These are phyloP conservation scores for Yponomeuta plumbellus DNA, from an alignment of 2,888 invertebrate species.

Conservation along the genomic window DNA sequence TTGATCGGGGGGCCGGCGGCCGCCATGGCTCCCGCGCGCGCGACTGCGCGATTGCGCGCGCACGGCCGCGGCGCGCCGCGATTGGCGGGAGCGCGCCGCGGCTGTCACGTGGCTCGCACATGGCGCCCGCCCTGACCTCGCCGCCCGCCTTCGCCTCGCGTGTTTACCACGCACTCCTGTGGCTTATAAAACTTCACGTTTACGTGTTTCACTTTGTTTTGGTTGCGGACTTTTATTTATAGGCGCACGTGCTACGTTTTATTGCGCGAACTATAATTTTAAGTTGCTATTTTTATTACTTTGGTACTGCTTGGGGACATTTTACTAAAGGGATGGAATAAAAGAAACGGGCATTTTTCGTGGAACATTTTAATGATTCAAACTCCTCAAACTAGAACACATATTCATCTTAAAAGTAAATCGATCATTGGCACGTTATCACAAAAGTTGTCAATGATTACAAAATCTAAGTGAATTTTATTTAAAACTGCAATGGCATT, in stretches of 20 bases:
- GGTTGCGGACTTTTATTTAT: slow-evolving; percentile 34
- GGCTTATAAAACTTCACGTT: slow-evolving; percentile 55
- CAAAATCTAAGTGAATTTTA: slow-evolving; percentile 12
- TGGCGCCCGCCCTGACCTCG: slow-evolving; percentile 29
- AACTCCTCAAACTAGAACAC: slow-evolving; percentile 23
- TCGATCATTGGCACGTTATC: slow-evolving; percentile 77
- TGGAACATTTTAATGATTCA: slow-evolving; percentile 25
- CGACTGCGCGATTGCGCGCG: slow-evolving; percentile 75
- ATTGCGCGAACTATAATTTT: slow-evolving; percentile 1
- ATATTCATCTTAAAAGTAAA: slow-evolving; percentile 37
- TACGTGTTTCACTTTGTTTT: slow-evolving; percentile 57
- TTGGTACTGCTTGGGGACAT: neutral
- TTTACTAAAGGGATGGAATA: neutral
- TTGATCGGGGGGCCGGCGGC: slow-evolving; percentile 74
- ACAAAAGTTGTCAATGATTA: slow-evolving; percentile 73
- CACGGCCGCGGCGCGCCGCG: slow-evolving; percentile 61
- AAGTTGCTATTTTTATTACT: neutral
- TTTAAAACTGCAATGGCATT: slow-evolving; percentile 15
- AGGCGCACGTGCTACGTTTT: slow-evolving; percentile 10
- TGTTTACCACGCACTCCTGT: slow-evolving; percentile 40
- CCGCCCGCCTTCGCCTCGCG: slow-evolving; percentile 38
- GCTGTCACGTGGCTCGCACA: slow-evolving; percentile 44
- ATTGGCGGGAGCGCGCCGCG: slow-evolving; percentile 40
- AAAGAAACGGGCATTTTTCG: neutral
- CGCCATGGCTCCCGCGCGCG: slow-evolving; percentile 77